These are phyloP conservation scores for Augiades crinisus DNA, from an alignment of 2,888 invertebrate genomes.

Conservation along the genomic window DNA sequence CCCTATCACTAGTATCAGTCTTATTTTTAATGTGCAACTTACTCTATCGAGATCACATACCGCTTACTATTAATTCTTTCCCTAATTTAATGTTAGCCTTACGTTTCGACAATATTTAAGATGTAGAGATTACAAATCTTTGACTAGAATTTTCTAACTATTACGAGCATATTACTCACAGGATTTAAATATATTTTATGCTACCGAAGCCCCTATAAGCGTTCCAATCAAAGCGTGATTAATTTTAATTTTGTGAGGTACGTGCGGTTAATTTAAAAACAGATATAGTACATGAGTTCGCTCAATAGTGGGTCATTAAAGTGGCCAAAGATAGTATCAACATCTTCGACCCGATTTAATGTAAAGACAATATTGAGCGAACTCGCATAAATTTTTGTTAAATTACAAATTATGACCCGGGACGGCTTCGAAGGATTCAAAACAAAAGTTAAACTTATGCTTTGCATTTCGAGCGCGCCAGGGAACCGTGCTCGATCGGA, in stretches of 20 bases:
- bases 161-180: neutral
- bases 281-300: neutral
- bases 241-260: neutral
- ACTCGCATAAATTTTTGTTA: neutral
- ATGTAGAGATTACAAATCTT: conserved; percentile 1
- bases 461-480: conserved; percentile 21
- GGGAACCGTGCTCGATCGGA: conserved; percentile 22
- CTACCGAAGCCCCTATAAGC: conserved; percentile 4
- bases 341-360: neutral
- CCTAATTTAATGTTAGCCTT: conserved; percentile 25
- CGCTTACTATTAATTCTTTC: conserved; percentile 18
- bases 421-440: conserved; percentile 23
- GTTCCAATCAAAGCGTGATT: conserved; percentile 6
- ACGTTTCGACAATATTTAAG: conserved; percentile 3
- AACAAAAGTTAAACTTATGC: conserved; percentile 43
- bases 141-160: conserved; percentile 19
- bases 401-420: neutral
- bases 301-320: conserved; percentile 1
- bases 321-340: neutral
- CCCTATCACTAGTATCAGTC: conserved; percentile 50
- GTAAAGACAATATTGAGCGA: neutral
- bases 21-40: conserved; percentile 46
- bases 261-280: conserved; percentile 14
- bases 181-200: conserved; percentile 4
- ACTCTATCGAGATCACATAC: conserved; percentile 45